Percentiles rank a stretch among this genome's conserved stretches.
Evolutionary conservation across 2,797 vertebrate genomes (phyloP).

Genomic region (Australoheros facetus): DNA sequence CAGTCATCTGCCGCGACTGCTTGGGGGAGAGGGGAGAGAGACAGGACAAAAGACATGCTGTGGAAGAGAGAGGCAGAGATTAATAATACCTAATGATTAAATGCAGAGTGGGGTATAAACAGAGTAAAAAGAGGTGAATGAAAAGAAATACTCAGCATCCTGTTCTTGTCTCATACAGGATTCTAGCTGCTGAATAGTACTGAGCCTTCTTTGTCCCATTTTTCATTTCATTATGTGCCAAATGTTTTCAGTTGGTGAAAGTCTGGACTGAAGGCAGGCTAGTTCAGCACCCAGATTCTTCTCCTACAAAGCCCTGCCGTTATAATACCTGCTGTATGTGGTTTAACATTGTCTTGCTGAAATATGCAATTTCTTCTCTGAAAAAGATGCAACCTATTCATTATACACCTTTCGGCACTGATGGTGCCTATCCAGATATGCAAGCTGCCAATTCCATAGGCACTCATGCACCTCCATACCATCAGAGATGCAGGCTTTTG

Average conservation of each 20-base stretch:
- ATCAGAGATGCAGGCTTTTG: not conserved
- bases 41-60: too few species aligned
- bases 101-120: too few species aligned
- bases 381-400: not conserved
- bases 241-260: not conserved
- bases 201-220: not conserved
- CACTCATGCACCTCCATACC: not conserved
- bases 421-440: not conserved
- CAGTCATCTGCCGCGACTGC: too few species aligned
- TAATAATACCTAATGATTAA: too few species aligned
- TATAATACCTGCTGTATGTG: not conserved
- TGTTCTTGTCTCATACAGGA: not conserved
- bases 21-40: too few species aligned
- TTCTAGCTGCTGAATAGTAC: not conserved
- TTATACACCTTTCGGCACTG: not conserved
- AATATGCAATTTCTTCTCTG: not conserved
- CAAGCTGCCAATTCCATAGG: not conserved
- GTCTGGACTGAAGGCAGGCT: not conserved
- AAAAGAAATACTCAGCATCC: too few species aligned
- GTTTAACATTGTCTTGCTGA: not conserved
- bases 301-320: not conserved
- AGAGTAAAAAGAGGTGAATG: too few species aligned
- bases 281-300: not conserved
- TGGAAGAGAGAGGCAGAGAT: too few species aligned
- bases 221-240: not conserved